These are phyloP conservation scores for Ectemnius continuus DNA, from an alignment of 2,888 invertebrate species.

Conservation along the genomic window DNA sequence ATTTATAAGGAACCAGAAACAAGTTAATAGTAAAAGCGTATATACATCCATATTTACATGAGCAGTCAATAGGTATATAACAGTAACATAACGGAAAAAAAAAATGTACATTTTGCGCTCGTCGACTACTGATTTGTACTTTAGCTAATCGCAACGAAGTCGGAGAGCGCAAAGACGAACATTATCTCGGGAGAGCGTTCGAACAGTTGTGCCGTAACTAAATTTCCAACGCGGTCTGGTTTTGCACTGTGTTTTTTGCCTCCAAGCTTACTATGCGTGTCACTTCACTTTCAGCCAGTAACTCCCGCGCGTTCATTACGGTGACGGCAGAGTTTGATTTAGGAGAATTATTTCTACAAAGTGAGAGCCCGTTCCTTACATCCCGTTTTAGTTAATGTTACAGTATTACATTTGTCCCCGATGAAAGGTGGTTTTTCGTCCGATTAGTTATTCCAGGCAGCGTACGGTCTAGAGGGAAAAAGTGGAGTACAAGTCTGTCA, in stretches of 20 bases:
- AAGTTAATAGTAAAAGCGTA: conserved; percentile 37
- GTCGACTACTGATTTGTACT: conserved; percentile 12
- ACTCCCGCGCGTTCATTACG: too few relatives aligned
- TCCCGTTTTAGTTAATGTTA: not conserved
- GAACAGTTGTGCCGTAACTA: conserved; percentile 37
- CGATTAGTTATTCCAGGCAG: not conserved
- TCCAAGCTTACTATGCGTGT: conserved; percentile 1
- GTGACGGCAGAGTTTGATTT: too few relatives aligned
- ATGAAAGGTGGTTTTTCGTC: too few relatives aligned
- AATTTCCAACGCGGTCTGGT: conserved; percentile 33
- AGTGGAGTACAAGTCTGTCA: conserved; percentile 36
- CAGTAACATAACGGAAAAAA: conserved; percentile 30
- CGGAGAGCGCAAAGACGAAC: conserved; percentile 10
- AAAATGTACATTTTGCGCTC: conserved; percentile 39
- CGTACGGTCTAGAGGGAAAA: conserved; percentile 33
- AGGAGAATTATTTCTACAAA: too few relatives aligned
- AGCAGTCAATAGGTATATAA: conserved; percentile 51
- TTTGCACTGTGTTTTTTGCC: conserved; percentile 44
- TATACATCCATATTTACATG: conserved; percentile 40
- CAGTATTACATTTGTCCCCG: not conserved
- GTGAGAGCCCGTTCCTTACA: too few relatives aligned
- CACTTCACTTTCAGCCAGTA: too few relatives aligned
- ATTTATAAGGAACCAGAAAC: conserved; percentile 30
- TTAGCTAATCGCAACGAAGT: conserved; percentile 15
- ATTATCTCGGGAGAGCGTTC: conserved; percentile 37